phyloP scores from a whole-genome alignment of 2,888 invertebrate genomes.

The Thereva nobilitata region DNA sequence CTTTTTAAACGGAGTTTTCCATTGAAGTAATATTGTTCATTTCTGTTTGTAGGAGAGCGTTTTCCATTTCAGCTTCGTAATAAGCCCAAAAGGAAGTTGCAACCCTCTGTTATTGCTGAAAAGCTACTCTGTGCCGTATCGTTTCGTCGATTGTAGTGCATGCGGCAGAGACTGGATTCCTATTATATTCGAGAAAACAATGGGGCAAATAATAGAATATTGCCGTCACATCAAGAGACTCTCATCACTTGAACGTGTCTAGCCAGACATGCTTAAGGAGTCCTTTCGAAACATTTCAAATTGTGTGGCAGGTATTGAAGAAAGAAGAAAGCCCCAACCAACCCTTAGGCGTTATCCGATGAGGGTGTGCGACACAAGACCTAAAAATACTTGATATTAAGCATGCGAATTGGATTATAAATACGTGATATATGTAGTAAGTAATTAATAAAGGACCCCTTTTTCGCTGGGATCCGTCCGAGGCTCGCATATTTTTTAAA shows the following conservation, averaged over 20 bases:
- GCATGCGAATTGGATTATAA: slow-evolving; percentile 9
- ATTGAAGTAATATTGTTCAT: too few species aligned
- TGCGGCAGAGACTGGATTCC: too few species aligned
- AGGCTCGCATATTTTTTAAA: too few species aligned
- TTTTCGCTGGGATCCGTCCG: background rate
- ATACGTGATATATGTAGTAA: slow-evolving; percentile 27
- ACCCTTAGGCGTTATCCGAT: too few species aligned
- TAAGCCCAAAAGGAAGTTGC: too few species aligned
- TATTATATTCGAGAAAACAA: slow-evolving; percentile 2
- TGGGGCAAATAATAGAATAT: slow-evolving; percentile 32
- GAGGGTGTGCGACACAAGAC: background rate
- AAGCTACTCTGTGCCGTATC: background rate
- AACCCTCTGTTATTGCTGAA: background rate
- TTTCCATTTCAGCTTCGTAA: too few species aligned
- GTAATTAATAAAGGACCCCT: slow-evolving; percentile 18
- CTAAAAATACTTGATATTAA: slow-evolving; percentile 24
- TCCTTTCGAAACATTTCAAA: slow-evolving; percentile 33
- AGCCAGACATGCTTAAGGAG: slow-evolving; percentile 41
- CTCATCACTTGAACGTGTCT: slow-evolving; percentile 41
- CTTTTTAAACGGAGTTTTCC: too few species aligned
- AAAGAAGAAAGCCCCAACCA: too few species aligned
- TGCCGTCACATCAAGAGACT: slow-evolving; percentile 36
- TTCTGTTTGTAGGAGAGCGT: too few species aligned
- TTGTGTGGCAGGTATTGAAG: slow-evolving; percentile 23
- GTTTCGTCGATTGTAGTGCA: too few species aligned